These are phyloP conservation scores for Diachrysia chrysitis DNA, from an alignment of 2,888 invertebrate species.

Conservation along the genomic window DNA sequence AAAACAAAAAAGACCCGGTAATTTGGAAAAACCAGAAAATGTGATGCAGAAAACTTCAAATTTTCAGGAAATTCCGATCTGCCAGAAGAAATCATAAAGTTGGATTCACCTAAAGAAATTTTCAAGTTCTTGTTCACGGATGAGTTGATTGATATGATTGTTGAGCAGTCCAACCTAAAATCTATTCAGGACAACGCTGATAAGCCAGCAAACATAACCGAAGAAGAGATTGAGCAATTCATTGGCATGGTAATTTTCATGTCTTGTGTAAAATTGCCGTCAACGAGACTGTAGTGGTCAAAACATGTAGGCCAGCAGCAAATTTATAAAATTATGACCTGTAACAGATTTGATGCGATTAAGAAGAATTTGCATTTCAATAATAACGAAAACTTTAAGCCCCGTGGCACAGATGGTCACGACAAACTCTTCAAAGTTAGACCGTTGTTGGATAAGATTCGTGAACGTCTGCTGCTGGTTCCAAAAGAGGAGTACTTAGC, in stretches of 20 bases:
- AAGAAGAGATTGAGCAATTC: slow-evolving; percentile 28
- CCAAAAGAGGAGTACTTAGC: slow-evolving; percentile 65
- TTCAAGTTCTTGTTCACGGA: too few species aligned
- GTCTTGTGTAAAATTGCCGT: slow-evolving; percentile 36
- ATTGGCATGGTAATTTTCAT: slow-evolving; percentile 45
- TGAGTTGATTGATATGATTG: slow-evolving; percentile 30
- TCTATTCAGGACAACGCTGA: slow-evolving; percentile 40
- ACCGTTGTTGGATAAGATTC: slow-evolving; percentile 48
- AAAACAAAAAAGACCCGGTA: slow-evolving; percentile 8
- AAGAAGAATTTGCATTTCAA: slow-evolving; percentile 22
- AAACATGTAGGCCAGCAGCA: slow-evolving; percentile 12
- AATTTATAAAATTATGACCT: slow-evolving; percentile 26
- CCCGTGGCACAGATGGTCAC: slow-evolving; percentile 27
- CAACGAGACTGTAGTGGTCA: slow-evolving; percentile 25
- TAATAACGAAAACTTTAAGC: slow-evolving; percentile 12
- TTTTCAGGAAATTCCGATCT: too few species aligned
- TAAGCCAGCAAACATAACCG: slow-evolving; percentile 41
- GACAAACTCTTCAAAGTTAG: slow-evolving; percentile 64
- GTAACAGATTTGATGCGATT: slow-evolving; percentile 16
- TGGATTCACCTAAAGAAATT: too few species aligned
- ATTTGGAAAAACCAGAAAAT: slow-evolving; percentile 15
- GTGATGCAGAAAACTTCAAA: slow-evolving; percentile 22
- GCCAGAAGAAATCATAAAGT: too few species aligned
- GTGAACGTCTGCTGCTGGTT: slow-evolving; percentile 42
- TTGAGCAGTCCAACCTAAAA: slow-evolving; percentile 46